A percentile compares a stretch with the other conserved stretches of the same genome.
These are phyloP conservation scores for Noctua janthina DNA, from an alignment of 2,888 invertebrate species.

Conservation along the genomic window DNA sequence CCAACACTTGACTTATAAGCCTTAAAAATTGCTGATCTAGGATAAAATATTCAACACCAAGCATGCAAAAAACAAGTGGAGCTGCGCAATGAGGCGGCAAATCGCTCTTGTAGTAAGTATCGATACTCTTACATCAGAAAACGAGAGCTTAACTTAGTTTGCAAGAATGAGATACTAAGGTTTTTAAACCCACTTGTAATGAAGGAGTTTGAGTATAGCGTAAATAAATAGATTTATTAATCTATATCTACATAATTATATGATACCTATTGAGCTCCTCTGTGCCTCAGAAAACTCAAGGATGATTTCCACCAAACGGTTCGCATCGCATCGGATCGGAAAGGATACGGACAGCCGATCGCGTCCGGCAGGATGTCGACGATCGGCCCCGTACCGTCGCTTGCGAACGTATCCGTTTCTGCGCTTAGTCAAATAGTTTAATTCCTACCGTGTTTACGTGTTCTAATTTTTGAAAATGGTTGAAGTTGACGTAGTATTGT, in stretches of 20 bases:
- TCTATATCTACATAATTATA: neutral
- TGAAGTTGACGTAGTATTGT: too few species aligned
- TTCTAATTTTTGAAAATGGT: too few species aligned
- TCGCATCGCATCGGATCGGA: too few species aligned
- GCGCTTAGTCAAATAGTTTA: too few species aligned
- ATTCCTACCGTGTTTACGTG: too few species aligned
- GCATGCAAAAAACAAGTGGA: constrained; percentile 46
- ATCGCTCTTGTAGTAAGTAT: constrained; percentile 35
- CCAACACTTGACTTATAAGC: constrained; percentile 36
- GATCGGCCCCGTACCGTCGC: too few species aligned
- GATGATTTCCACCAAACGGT: too few species aligned
- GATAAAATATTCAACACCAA: constrained; percentile 27
- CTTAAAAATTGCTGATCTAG: constrained; percentile 32
- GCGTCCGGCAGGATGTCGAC: too few species aligned
- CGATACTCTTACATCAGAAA: constrained; percentile 8
- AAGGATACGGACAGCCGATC: too few species aligned
- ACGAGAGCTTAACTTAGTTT: constrained; percentile 12
- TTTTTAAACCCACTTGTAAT: neutral
- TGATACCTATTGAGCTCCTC: too few species aligned
- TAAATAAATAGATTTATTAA: neutral
- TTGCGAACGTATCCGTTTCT: too few species aligned
- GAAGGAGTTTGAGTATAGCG: neutral
- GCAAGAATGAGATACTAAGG: neutral
- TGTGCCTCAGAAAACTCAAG: neutral
- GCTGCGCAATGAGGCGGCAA: constrained; percentile 44